Evolutionary conservation across 1,140 invertebrate genomes (phyloP), one percentile per base, ranked within the genome.

Genomic region (Marisa cornuarietis): DNA sequence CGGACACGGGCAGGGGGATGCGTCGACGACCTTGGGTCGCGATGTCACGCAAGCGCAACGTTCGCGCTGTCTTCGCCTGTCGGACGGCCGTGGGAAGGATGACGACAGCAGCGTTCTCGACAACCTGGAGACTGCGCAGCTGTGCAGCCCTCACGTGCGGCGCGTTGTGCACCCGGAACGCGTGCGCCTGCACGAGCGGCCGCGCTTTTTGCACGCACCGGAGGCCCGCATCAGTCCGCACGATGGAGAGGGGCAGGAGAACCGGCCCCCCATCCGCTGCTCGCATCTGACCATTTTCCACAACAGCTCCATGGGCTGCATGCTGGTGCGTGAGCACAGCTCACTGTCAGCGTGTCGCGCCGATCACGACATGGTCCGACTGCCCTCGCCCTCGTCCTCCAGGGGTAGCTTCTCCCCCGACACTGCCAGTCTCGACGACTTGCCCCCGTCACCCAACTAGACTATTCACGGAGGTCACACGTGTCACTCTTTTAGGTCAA

Each of bases 211-310:
- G 65, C 65, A 68, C 10, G n/a, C 22, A 11, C 65, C 65, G 11
- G 65, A 68, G 65, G 1, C 65, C 11, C 22, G 26, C 26, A n/a
- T 11, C 65, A n/a, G 26, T 24, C 65, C n/a, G 11, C 65, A n/a
- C 22, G 65, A 68, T 20, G 22, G 51, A 0, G 76, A 69, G 13
- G 76, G 76, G 5, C 76, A 77, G 76, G 76, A 77, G 65, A 77
- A 77, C 65, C 63, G 66, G 26, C 76, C 76, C 1, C 76, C 76
- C 20, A n/a, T 63, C 62, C 76, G 74, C 9, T 61, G 61, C 42
- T 54, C 18, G 31, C 51, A 62, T 61, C 61, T 65, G 14, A 63
- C 26, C 51, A 72, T 49, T 49, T 52, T 49, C 69, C 24, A 71
- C 69, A 42, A 26, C 69, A 71, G 69, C 31, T 22, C 31, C 42